These are phyloP conservation scores for Nomada goodeniana DNA, from an alignment of 2,888 invertebrate species.

Conservation along the genomic window DNA sequence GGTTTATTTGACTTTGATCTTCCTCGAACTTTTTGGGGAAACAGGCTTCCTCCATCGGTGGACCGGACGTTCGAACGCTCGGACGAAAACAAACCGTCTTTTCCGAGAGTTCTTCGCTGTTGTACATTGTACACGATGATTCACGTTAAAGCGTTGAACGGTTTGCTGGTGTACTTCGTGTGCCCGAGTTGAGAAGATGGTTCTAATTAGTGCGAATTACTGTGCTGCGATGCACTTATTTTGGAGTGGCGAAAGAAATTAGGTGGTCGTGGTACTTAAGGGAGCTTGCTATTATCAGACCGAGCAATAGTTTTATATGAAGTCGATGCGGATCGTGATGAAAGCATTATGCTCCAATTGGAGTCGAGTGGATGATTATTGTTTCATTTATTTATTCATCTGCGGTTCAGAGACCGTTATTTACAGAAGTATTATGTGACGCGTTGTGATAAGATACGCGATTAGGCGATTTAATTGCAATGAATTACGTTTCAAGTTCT, in stretches of 20 bases:
- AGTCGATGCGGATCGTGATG: neutral
- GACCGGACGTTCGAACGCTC: neutral
- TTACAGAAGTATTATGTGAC: no score
- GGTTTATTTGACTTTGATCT: constrained; percentile 1
- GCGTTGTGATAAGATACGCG: no score
- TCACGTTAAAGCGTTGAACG: constrained; percentile 2
- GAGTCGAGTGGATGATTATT: no score
- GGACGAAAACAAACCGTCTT: constrained; percentile 3
- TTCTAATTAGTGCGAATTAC: constrained; percentile 13
- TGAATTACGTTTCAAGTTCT: no score
- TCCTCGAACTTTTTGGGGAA: neutral
- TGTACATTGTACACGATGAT: constrained; percentile 4
- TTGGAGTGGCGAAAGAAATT: neutral
- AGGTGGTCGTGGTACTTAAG: neutral
- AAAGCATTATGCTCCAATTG: no score
- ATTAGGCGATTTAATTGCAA: no score
- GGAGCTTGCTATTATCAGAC: neutral
- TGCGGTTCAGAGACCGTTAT: no score
- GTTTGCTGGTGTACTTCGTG: neutral
- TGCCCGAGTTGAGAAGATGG: constrained; percentile 12
- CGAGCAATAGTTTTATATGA: neutral
- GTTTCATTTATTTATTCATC: no score
- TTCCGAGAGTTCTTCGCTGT: neutral
- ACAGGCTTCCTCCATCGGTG: no score
- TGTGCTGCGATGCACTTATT: neutral